Conservation (phyloP, 2,888 invertebrate genomes). For the Acronicta psi region DNA sequence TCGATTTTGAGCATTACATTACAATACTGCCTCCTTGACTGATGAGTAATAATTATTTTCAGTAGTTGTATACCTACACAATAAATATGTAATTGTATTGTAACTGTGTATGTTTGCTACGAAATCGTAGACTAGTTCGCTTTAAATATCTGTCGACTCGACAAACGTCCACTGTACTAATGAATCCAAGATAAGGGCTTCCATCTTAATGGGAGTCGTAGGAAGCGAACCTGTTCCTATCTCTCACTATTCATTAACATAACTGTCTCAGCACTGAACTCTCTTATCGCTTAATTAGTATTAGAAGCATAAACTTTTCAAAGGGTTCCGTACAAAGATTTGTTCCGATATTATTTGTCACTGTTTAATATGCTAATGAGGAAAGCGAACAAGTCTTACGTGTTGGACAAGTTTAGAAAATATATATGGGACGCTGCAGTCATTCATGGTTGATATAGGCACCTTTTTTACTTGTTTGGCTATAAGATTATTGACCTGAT, state of each 20-base stretch:
- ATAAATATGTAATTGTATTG: neutral
- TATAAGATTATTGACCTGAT: conserved; percentile 5
- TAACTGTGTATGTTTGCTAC: neutral
- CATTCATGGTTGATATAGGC: conserved; percentile 1
- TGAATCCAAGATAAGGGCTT: conserved; percentile 50
- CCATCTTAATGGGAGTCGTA: conserved; percentile 39
- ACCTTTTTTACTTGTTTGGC: conserved; percentile 8
- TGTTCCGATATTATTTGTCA: conserved; percentile 28
- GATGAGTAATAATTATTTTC: no score
- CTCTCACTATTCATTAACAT: conserved; percentile 60
- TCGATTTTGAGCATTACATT: no score
- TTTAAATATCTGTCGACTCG: conserved; percentile 13
- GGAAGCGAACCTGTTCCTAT: conserved; percentile 44
- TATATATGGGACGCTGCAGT: conserved; percentile 21
- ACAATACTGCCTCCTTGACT: no score
- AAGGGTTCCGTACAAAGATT: conserved; percentile 37
- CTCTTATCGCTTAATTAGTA: conserved; percentile 59
- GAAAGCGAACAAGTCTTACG: conserved; percentile 40
- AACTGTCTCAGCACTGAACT: conserved; percentile 55
- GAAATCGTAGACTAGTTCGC: conserved; percentile 1
- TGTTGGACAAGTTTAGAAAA: conserved; percentile 39
- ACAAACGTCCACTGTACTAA: conserved; percentile 50
- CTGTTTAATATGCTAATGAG: conserved; percentile 36
- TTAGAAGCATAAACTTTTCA: conserved; percentile 33
- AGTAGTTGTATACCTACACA: neutral